These are phyloP conservation scores for human DNA, from an alignment of 2,113 vertebrate species.

Conservation along the genomic window DNA sequence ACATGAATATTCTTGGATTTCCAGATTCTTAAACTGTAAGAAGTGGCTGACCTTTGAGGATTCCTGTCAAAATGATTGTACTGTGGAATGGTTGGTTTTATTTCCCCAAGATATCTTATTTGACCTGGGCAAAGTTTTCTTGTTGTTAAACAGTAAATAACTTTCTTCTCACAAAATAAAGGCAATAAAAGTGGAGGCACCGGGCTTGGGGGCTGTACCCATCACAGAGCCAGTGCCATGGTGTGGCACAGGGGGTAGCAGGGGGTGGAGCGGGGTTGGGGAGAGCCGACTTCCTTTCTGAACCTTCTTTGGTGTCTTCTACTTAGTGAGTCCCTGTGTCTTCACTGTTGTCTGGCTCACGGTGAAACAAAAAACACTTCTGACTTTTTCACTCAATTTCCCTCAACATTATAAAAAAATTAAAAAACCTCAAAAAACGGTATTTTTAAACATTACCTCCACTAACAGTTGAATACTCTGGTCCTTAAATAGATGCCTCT, in stretches of 20 bases:
- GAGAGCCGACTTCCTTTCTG: not conserved
- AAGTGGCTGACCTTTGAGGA: conserved; percentile 32
- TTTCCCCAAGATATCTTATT: conserved; percentile 14
- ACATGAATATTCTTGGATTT: not conserved
- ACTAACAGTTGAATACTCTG: conserved; percentile 1
- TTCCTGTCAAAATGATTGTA: conserved; percentile 31
- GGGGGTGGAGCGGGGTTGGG: too few relatives aligned
- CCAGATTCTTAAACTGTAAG: not conserved
- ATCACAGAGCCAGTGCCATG: not conserved
- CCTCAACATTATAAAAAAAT: not conserved
- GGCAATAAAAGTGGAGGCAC: not conserved
- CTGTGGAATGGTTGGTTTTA: conserved; percentile 42
- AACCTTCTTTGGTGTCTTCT: not conserved
- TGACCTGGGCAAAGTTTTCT: conserved; percentile 7
- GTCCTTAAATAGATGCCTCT: conserved; percentile 47
- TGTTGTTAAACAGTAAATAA: not conserved
- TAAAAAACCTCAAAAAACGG: not conserved
- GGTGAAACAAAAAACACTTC: not conserved
- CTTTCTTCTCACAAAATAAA: not conserved
- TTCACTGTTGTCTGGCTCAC: not conserved
- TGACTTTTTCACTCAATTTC: conserved; percentile 2
- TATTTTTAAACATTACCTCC: not conserved
- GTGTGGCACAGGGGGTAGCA: too few relatives aligned
- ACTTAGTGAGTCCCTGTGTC: not conserved
- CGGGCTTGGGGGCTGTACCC: not conserved